Conservation (phyloP, 2,113 vertebrate species). For the Columba livia region DNA sequence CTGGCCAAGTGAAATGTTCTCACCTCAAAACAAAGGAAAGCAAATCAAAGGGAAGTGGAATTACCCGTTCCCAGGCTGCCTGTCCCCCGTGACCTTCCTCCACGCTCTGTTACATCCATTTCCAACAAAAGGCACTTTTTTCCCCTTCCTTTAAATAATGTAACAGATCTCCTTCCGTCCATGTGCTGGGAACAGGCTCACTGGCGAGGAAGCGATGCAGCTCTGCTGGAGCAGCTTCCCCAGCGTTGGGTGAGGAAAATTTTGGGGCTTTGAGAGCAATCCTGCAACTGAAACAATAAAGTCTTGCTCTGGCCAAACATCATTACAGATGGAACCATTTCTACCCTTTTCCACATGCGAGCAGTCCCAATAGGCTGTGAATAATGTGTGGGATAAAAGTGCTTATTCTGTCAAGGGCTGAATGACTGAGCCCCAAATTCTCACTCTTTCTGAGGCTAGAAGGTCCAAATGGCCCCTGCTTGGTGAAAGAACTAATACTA, state of each 20-base stretch:
- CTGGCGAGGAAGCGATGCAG: background rate
- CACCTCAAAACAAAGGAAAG: slow-evolving; percentile 10
- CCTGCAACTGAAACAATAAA: background rate
- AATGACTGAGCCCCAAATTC: background rate
- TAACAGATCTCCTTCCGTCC: background rate
- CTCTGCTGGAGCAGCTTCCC: background rate
- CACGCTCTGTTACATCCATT: background rate
- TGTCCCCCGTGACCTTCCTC: background rate
- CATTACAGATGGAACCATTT: background rate
- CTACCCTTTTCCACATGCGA: background rate
- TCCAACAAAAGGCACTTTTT: background rate
- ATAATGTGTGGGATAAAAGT: background rate
- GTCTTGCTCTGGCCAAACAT: background rate
- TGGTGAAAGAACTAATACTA: background rate
- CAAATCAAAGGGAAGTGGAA: background rate
- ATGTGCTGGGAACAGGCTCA: rapidly evolving
- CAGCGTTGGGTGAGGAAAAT: background rate
- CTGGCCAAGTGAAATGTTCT: background rate
- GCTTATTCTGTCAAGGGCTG: background rate
- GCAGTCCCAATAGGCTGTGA: background rate
- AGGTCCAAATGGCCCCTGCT: background rate
- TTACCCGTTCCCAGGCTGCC: slow-evolving; percentile 4
- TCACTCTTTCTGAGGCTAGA: background rate
- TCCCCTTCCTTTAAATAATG: background rate
- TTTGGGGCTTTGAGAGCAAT: background rate